Evolutionary conservation across 2,888 invertebrate species (phyloP).

Genomic region (Globia sparganii): DNA sequence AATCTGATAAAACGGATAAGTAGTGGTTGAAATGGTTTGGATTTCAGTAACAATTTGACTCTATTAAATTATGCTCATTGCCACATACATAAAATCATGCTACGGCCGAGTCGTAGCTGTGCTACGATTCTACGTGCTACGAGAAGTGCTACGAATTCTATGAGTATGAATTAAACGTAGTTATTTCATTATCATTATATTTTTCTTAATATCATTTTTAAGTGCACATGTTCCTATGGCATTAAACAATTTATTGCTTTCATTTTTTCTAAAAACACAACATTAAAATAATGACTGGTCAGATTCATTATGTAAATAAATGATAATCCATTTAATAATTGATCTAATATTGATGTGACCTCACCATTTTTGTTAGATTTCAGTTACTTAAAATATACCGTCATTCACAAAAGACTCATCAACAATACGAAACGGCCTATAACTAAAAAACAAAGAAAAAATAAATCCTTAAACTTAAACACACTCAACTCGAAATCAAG

Average conservation of each 20-base stretch:
- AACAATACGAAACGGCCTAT: conserved; percentile 23
- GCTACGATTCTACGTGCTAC: conserved; percentile 41
- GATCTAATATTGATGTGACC: too few species aligned
- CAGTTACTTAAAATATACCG: neutral
- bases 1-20: neutral
- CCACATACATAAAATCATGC: neutral
- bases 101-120: conserved; percentile 32
- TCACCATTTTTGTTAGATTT: neutral
- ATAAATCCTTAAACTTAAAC: too few species aligned
- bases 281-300: neutral
- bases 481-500: conserved; percentile 41
- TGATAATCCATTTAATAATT: neutral
- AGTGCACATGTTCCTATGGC: neutral
- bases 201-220: neutral
- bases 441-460: too few species aligned
- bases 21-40: neutral
- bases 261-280: too few species aligned
- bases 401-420: neutral
- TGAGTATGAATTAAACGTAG: neutral
- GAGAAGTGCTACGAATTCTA: conserved; percentile 27
- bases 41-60: neutral
- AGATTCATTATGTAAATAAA: neutral
- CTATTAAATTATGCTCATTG: neutral
- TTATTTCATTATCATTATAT: neutral
- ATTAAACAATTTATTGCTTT: neutral